Percentiles rank a stretch among this genome's conserved stretches.
phyloP scores from a whole-genome alignment of 2,888 invertebrate genomes.

The Melikaiella ostensackeni region DNA sequence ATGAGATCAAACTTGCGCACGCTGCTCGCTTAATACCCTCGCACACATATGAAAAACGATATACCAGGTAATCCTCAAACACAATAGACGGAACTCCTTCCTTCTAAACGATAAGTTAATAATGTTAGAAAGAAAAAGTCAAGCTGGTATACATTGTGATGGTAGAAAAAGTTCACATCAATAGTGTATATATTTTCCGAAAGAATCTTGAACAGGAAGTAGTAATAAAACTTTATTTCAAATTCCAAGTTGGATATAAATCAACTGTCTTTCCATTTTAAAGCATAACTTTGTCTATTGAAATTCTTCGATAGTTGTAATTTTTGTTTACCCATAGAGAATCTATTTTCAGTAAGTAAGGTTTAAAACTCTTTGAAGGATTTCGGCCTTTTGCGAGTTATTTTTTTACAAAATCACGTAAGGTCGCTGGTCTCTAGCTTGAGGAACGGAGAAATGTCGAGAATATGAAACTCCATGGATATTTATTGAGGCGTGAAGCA shows the following conservation, averaged over 20 bases:
- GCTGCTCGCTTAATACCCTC: background rate
- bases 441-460: background rate
- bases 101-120: slow-evolving; percentile 12
- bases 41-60: slow-evolving; percentile 10
- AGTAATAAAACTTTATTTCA: background rate
- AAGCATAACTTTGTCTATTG: background rate
- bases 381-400: background rate
- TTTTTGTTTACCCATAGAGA: background rate
- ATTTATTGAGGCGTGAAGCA: background rate
- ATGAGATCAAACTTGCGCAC: slow-evolving; percentile 50
- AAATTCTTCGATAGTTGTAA: background rate
- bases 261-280: background rate
- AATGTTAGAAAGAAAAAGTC: background rate
- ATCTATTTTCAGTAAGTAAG: background rate
- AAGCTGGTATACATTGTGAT: background rate
- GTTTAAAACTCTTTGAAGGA: background rate
- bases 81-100: slow-evolving; percentile 30
- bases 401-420: background rate
- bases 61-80: background rate
- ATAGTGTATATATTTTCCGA: slow-evolving; percentile 9
- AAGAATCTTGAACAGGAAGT: background rate
- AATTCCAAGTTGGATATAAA: background rate
- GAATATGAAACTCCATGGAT: slow-evolving; percentile 2
- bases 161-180: background rate
- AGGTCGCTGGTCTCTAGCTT: background rate